phyloP scores from a whole-genome alignment of 2,888 invertebrate genomes.

The Lagria hirta region DNA sequence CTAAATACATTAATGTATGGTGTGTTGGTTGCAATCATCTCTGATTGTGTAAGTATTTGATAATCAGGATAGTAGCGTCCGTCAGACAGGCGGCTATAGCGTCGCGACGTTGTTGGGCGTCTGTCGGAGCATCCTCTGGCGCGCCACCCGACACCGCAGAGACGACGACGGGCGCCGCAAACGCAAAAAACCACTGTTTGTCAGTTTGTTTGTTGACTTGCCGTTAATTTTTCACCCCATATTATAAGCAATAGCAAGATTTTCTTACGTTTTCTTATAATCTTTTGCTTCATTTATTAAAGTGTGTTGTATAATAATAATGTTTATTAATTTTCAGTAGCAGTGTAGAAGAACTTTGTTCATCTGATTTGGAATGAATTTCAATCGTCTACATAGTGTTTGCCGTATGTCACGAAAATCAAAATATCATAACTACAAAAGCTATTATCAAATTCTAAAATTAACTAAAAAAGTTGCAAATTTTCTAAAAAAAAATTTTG shows the following conservation, averaged over 20 bases:
- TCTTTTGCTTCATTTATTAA: constrained; percentile 12
- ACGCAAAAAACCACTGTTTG: constrained; percentile 45
- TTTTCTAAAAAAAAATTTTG: too few relatives aligned
- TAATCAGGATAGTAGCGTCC: constrained; percentile 42
- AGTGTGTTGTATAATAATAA: neutral
- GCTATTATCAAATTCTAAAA: too few relatives aligned
- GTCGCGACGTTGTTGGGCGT: constrained; percentile 54
- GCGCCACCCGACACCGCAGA: constrained; percentile 54
- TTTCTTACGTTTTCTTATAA: constrained; percentile 5
- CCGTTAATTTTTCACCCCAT: constrained; percentile 47
- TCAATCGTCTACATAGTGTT: neutral
- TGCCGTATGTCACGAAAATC: neutral
- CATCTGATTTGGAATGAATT: constrained; percentile 5
- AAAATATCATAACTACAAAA: too few relatives aligned
- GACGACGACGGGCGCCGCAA: constrained; percentile 42
- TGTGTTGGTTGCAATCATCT: constrained; percentile 44
- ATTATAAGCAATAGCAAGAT: constrained; percentile 18
- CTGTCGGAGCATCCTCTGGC: constrained; percentile 50
- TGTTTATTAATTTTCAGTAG: too few relatives aligned
- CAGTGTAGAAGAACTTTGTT: constrained; percentile 3
- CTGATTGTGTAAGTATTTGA: constrained; percentile 45
- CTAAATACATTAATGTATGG: constrained; percentile 38
- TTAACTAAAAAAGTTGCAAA: too few relatives aligned
- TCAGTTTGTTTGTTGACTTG: constrained; percentile 50
- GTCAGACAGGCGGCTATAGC: constrained; percentile 46